Percentiles rank a stretch among this genome's conserved stretches.
phyloP scores from a whole-genome alignment of 2,113 vertebrate genomes.

The Podarcis muralis region DNA sequence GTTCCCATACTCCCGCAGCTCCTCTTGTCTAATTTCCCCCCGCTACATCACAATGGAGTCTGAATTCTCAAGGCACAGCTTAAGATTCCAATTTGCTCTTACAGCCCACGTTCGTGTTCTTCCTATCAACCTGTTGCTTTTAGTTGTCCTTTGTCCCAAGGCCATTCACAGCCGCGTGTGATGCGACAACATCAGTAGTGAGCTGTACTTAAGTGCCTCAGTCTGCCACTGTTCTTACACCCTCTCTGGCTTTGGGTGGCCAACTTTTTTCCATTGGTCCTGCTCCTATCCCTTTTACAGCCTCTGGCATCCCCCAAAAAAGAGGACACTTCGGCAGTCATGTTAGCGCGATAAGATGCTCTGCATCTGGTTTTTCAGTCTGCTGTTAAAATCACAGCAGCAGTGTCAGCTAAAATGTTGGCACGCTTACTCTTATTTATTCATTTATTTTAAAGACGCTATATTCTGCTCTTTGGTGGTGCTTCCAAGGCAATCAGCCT shows the following conservation, averaged over 20 bases:
- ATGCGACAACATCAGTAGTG: not conserved
- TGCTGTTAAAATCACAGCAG: not conserved
- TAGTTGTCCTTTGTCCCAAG: not conserved
- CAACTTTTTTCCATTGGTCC: not conserved
- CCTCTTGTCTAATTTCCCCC: not conserved
- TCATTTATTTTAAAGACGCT: too few species aligned
- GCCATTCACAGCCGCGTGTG: not conserved
- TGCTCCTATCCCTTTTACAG: not conserved
- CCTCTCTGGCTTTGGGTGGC: too few species aligned
- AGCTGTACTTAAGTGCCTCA: too few species aligned
- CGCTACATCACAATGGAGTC: not conserved
- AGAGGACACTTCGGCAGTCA: not conserved
- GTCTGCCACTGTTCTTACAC: too few species aligned
- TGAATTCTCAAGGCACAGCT: not conserved
- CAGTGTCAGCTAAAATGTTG: not conserved
- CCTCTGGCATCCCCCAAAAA: not conserved
- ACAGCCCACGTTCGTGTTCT: not conserved
- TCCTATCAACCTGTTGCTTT: not conserved
- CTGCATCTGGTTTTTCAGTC: not conserved
- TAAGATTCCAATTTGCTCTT: not conserved
- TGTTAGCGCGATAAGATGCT: not conserved
- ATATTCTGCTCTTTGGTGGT: not conserved
- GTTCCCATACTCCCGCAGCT: not conserved
- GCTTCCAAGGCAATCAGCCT: not conserved
- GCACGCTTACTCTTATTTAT: not conserved